These are phyloP conservation scores for Dasyurus viverrinus DNA, from an alignment of 2,113 vertebrate genomes.

Conservation along the genomic window DNA sequence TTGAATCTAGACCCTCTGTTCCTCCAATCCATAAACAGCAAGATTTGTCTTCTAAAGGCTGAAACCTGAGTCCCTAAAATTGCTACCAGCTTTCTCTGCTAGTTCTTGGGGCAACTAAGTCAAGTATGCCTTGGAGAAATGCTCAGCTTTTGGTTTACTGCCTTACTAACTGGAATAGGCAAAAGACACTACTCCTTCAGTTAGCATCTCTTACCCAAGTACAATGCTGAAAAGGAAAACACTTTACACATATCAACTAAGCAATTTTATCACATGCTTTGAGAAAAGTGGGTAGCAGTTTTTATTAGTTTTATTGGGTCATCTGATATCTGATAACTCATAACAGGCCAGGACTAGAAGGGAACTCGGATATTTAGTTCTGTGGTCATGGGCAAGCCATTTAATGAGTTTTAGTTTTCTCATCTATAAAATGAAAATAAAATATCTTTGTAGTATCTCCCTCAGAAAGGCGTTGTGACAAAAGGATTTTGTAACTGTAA, in stretches of 20 bases:
- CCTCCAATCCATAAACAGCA: not conserved
- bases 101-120: not conserved
- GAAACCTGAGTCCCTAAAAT: not conserved
- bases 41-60: not conserved
- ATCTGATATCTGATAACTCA: not conserved
- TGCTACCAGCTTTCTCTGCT: not conserved
- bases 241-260: not conserved
- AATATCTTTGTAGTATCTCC: not conserved
- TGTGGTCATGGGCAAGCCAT: not conserved
- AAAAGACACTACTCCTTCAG: not conserved
- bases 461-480: not conserved
- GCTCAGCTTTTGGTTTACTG: not conserved
- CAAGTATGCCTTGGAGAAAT: not conserved
- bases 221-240: not conserved
- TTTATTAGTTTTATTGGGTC: not conserved
- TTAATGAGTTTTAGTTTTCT: conserved; percentile 20
- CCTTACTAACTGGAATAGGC: not conserved
- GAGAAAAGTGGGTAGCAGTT: not conserved
- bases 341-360: not conserved
- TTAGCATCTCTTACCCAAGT: not conserved
- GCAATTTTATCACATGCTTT: not conserved
- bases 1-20: not conserved
- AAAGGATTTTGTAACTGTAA: not conserved
- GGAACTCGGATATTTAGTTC: not conserved
- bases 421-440: not conserved